Conservation (phyloP, 2,888 invertebrate genomes). For the Branchellion lobata region DNA sequence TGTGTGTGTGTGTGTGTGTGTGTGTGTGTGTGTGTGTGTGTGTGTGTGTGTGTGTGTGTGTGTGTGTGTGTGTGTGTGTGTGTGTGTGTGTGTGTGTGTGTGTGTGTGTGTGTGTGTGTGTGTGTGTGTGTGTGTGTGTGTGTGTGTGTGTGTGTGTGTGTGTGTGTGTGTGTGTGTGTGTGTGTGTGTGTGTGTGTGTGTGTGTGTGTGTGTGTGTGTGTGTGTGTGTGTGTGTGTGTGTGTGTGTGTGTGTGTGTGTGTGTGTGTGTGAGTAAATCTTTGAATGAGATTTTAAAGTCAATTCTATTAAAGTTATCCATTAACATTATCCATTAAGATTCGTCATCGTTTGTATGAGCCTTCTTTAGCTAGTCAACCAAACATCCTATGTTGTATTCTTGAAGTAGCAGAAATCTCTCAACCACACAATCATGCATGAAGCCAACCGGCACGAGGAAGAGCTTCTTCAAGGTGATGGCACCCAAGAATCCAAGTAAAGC, state of each 20-base stretch:
- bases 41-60: slow-evolving; percentile 17
- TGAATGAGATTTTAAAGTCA: too few relatives aligned
- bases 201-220: slow-evolving; percentile 46
- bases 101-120: not conserved
- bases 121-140: slow-evolving; percentile 23
- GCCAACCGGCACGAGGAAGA: slow-evolving; percentile 1
- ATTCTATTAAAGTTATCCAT: too few relatives aligned
- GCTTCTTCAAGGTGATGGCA: not conserved
- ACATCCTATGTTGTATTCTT: too few relatives aligned
- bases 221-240: slow-evolving; percentile 45
- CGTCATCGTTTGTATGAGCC: too few relatives aligned
- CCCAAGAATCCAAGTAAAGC: slow-evolving; percentile 20
- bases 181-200: slow-evolving; percentile 40
- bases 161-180: slow-evolving; percentile 31
- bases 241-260: slow-evolving; percentile 39
- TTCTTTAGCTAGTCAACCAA: too few relatives aligned
- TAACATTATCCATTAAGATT: too few relatives aligned
- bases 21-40: slow-evolving; percentile 23
- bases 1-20: slow-evolving; percentile 36
- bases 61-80: not conserved
- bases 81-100: not conserved
- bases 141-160: not conserved
- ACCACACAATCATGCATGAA: not conserved
- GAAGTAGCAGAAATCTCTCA: too few relatives aligned
- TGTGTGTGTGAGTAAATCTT: slow-evolving; percentile 6